Evolutionary conservation across 2,113 vertebrate species (phyloP), one percentile per base, ranked within the genome.

Genomic region (Hiodon alosoides): DNA sequence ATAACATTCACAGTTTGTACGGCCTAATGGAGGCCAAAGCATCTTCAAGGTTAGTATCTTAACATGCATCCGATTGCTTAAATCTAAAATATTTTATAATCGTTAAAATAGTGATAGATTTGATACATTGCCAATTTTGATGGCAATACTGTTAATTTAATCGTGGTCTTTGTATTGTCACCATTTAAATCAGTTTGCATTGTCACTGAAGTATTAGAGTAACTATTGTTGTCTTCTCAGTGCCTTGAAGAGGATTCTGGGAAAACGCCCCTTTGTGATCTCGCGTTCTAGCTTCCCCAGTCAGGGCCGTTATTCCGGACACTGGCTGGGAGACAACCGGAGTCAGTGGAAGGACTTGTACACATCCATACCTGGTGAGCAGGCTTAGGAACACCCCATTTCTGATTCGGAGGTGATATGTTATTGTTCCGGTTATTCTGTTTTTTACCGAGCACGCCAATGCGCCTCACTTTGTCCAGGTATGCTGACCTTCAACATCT

Each of bases 221-320:
- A 50, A 68, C 48, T 7, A 1, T 74, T 7, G n/a, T 54, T 58
- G 79, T 64, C 31, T 48, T 67, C 46, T 17, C 88, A 96, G 95
- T 0, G 94, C 94, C 48, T 81, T 95, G 81, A 89, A 85, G 76
- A 81, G 80, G 78, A 91, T 96, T 73, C 51, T 83, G 55, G 81
- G 81, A 3, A 94, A 95, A 74, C 89, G 94, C 0, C 92, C 95
- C 0, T 92, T 96, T 0, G 4, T 96, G 16, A 93, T 96, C 77
- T 95, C 95, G 8, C 93, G 95, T 72, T 96, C 95, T 79, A 93
- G 93, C 57, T 95, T 94, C 88, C 93, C 95, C 46, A 92, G 94
- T 86, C 95, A 96, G 84, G 95, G 94, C 8, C 83, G 53, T 60
- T 95, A 94, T 81, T 95, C 95, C 0, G 95, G 95, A 3, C 95